Conservation (phyloP, 2,113 vertebrate genomes). For the Gadus chalcogrammus region DNA sequence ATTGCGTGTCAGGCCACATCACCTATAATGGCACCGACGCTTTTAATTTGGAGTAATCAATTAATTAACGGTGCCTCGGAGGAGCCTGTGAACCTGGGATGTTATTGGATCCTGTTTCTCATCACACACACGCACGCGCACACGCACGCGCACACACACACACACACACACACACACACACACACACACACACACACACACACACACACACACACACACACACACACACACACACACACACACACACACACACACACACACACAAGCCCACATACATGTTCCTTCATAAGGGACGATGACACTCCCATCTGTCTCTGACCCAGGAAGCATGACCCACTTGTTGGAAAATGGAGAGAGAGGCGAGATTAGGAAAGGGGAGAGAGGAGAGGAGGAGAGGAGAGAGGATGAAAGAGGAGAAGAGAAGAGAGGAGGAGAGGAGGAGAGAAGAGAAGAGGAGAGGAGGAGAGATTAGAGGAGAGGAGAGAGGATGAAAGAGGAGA, state of each 20-base stretch:
- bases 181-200: not conserved
- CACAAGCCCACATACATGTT: not conserved
- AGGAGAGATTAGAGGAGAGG: no score
- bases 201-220: slow-evolving; percentile 3
- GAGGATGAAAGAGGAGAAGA: slow-evolving; percentile 5
- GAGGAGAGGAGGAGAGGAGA: no score
- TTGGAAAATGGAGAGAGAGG: slow-evolving; percentile 20
- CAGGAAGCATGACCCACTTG: slow-evolving; percentile 62
- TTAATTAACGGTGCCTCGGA: slow-evolving; percentile 42
- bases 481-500: no score
- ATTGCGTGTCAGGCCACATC: no score
- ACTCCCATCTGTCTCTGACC: slow-evolving; percentile 56
- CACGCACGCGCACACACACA: not conserved
- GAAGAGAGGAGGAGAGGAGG: not conserved
- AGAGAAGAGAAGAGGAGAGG: not conserved
- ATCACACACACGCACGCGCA: slow-evolving; percentile 12
- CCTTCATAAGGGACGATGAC: no score
- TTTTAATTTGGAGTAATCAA: slow-evolving; percentile 57
- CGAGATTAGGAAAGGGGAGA: no score
- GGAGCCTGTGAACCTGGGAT: slow-evolving; percentile 22
- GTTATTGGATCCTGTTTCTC: slow-evolving; percentile 55
- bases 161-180: not conserved
- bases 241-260: slow-evolving; percentile 1
- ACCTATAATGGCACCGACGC: not conserved
- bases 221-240: not conserved